Evolutionary conservation across 1,140 invertebrate species (phyloP).

Genomic region (Melipona quadrifasciata): DNA sequence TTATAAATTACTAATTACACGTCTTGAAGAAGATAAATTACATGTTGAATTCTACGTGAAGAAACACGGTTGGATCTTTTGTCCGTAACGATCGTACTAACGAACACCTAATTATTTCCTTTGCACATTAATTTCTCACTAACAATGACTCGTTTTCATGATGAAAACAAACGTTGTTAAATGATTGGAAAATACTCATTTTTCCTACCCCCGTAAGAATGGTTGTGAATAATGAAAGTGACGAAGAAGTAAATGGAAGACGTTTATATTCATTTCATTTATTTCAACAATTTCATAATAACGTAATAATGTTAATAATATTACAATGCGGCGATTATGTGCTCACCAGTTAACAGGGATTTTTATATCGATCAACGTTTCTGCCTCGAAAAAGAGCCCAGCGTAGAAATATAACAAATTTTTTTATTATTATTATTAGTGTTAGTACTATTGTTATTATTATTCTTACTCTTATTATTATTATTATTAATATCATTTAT

Average conservation of each 20-base stretch:
- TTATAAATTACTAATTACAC: no score
- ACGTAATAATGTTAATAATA: slow-evolving; percentile 82
- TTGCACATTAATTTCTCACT: slow-evolving; percentile 54
- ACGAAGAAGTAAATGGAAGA: slow-evolving; percentile 68
- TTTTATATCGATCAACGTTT: slow-evolving; percentile 81
- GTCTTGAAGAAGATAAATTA: not conserved
- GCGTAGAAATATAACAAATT: slow-evolving; percentile 82
- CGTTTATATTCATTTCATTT: slow-evolving; percentile 80
- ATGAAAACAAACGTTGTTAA: slow-evolving; percentile 57
- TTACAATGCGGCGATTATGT: slow-evolving; percentile 81
- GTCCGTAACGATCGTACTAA: slow-evolving; percentile 45
- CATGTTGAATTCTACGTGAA: not conserved
- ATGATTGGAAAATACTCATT: not conserved
- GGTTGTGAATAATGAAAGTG: not conserved
- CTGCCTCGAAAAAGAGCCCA: slow-evolving; percentile 81
- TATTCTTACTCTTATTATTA: slow-evolving; percentile 62
- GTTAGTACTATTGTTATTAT: slow-evolving; percentile 61
- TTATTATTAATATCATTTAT: slow-evolving; percentile 62
- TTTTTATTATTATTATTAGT: slow-evolving; percentile 66
- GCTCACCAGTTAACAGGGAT: slow-evolving; percentile 82
- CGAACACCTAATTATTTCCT: not conserved
- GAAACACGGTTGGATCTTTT: slow-evolving; percentile 7
- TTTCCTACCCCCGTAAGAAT: not conserved
- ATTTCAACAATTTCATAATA: slow-evolving; percentile 83
- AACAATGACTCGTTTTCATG: not conserved